Evolutionary conservation across 2,797 vertebrate genomes (phyloP).

Genomic region (Schizothorax lantsangensis): DNA sequence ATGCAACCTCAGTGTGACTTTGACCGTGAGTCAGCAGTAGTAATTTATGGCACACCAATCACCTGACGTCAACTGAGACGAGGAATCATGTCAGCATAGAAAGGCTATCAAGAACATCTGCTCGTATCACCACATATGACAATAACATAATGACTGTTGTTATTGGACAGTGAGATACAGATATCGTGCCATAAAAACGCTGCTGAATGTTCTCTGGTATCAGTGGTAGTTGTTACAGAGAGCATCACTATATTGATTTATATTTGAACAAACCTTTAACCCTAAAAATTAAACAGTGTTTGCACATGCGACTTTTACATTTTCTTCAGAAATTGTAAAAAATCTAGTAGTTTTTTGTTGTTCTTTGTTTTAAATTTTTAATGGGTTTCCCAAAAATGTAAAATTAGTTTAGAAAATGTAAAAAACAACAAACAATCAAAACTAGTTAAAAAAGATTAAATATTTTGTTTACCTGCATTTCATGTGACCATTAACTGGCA

Average conservation of each 20-base stretch:
- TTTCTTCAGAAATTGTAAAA: background rate
- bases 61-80: background rate
- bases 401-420: too few species aligned
- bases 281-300: background rate
- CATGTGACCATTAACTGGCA: too few species aligned
- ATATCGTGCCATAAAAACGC: background rate
- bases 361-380: too few species aligned
- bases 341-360: background rate
- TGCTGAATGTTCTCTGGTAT: background rate
- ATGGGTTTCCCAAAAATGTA: too few species aligned
- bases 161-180: background rate
- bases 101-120: background rate
- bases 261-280: background rate
- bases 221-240: background rate
- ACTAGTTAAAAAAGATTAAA: background rate
- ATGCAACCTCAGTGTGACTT: background rate
- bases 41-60: background rate
- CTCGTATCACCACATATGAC: conserved; percentile 5
- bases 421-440: background rate
- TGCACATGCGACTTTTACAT: background rate
- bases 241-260: background rate
- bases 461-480: background rate
- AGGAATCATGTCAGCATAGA: background rate
- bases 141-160: conserved; percentile 10
- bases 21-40: background rate